These are phyloP conservation scores for Pandion haliaetus DNA, from an alignment of 2,113 vertebrate genomes.

Conservation along the genomic window DNA sequence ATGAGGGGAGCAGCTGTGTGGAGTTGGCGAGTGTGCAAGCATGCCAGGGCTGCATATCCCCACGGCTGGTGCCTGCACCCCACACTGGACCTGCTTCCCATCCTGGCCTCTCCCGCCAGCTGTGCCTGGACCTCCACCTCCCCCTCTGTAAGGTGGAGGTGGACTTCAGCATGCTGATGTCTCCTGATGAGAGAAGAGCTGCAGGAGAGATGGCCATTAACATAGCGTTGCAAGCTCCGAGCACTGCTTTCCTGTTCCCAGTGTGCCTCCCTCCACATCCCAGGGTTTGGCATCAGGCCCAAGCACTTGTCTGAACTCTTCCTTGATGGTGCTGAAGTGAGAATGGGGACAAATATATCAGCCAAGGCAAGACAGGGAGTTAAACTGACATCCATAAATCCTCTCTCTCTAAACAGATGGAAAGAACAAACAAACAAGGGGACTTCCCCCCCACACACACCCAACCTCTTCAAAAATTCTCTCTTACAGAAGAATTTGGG, in stretches of 20 bases:
- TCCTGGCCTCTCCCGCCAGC: not conserved
- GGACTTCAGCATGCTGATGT: not conserved
- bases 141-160: not conserved
- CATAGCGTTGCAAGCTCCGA: fast-evolving
- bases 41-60: fast-evolving
- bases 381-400: not conserved
- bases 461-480: not conserved
- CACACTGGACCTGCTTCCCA: not conserved
- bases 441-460: fast-evolving
- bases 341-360: not conserved
- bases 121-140: not conserved
- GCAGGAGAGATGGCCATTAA: not conserved
- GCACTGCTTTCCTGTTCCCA: not conserved
- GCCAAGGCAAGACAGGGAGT: not conserved
- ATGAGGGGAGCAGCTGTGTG: not conserved
- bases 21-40: not conserved
- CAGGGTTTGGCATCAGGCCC: not conserved
- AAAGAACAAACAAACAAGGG: not conserved
- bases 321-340: not conserved
- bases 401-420: not conserved
- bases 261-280: not conserved
- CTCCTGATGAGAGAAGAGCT: not conserved
- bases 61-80: not conserved
- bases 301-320: not conserved
- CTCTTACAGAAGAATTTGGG: not conserved